Percentiles rank a stretch among this genome's conserved stretches.
Conservation (phyloP, 64 coral and sea anemone genomes). For the Astreopora myriophthalma region DNA sequence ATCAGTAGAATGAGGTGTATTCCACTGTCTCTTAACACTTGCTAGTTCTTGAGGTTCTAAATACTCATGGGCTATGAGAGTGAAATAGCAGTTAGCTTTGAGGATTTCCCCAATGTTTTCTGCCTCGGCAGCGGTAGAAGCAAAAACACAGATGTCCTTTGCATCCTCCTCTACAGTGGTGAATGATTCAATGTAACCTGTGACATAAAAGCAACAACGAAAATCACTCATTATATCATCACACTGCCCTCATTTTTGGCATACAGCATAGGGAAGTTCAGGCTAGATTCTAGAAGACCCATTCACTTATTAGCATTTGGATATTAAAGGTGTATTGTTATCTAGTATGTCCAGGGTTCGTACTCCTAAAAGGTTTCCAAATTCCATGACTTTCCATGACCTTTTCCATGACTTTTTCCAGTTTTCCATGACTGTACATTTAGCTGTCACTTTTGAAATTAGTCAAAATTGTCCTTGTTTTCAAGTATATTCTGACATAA, state of each 20-base stretch:
- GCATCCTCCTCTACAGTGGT: conserved; percentile 16
- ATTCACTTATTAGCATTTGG: too few relatives aligned
- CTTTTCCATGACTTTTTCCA: too few relatives aligned
- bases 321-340: too few relatives aligned
- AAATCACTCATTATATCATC: neutral
- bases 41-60: conserved; percentile 64
- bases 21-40: conserved; percentile 80
- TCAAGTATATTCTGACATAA: too few relatives aligned
- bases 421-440: too few relatives aligned
- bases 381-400: too few relatives aligned
- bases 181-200: conserved; percentile 54
- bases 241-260: neutral
- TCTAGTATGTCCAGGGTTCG: too few relatives aligned
- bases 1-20: conserved; percentile 81
- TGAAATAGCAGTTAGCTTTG: conserved; percentile 48
- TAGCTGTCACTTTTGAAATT: too few relatives aligned
- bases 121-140: conserved; percentile 76
- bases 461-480: too few relatives aligned
- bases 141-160: conserved; percentile 89
- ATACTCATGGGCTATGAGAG: conserved; percentile 79
- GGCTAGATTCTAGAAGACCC: too few relatives aligned
- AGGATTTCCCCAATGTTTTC: conserved; percentile 70
- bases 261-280: too few relatives aligned
- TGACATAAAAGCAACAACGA: neutral
- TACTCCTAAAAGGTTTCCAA: too few relatives aligned